Conservation (phyloP, 2,888 invertebrate species). For the Thera britannica region DNA sequence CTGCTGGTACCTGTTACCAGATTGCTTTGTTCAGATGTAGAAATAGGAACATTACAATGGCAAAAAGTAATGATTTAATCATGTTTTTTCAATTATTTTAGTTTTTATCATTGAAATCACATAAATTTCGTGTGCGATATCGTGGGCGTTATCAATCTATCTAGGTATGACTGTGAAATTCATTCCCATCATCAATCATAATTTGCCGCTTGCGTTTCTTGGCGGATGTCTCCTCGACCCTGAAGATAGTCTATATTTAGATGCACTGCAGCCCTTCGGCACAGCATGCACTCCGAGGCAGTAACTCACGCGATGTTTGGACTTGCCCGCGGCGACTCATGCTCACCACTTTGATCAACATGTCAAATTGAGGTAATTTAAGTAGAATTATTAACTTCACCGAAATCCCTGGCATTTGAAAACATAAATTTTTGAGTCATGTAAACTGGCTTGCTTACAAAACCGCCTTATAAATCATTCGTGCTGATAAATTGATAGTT, state of each 20-base stretch:
- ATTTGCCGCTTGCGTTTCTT: slow-evolving; percentile 73
- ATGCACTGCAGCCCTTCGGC: slow-evolving; percentile 53
- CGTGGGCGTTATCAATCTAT: background rate
- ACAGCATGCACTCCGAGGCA: slow-evolving; percentile 53
- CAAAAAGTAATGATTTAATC: too few species aligned
- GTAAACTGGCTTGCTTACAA: slow-evolving; percentile 1
- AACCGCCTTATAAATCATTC: background rate
- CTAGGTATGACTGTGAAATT: slow-evolving; percentile 45
- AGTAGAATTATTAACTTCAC: slow-evolving; percentile 19
- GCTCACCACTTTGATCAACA: slow-evolving; percentile 39
- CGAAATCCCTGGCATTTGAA: slow-evolving; percentile 10
- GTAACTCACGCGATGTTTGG: slow-evolving; percentile 69
- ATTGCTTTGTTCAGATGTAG: too few species aligned
- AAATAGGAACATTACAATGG: too few species aligned
- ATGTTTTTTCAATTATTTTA: too few species aligned
- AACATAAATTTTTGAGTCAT: slow-evolving; percentile 4
- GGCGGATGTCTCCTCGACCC: slow-evolving; percentile 73
- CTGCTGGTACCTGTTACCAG: too few species aligned
- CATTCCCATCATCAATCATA: slow-evolving; percentile 72
- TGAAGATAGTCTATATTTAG: slow-evolving; percentile 76
- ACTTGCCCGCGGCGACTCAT: slow-evolving; percentile 48
- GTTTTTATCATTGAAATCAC: too few species aligned
- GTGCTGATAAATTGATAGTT: background rate
- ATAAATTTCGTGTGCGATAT: background rate
- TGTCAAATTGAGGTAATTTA: slow-evolving; percentile 44